Base-by-base conservation (phyloP, 2,888 invertebrate genomes). In the Dugesia japonica region DNA sequence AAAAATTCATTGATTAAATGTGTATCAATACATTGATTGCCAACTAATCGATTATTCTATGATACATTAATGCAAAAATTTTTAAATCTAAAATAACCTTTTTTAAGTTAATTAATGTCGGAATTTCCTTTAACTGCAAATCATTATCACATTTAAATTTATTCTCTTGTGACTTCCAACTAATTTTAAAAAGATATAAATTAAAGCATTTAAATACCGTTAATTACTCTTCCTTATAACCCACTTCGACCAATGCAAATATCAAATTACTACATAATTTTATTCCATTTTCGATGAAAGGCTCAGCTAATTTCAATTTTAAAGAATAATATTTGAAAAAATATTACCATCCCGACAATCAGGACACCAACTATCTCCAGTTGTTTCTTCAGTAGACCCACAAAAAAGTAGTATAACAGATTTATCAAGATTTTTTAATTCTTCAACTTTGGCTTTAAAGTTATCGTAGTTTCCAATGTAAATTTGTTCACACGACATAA, bases 311-410 rank as follows among this genome's bases (percentile, higher is more conserved):
- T 13, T n/a, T n/a, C n/a, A n/a, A n/a, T n/a, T n/a, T n/a, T n/a
- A n/a, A n/a, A n/a, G n/a, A n/a, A n/a, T n/a, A n/a, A n/a, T n/a
- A n/a, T n/a, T n/a, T n/a, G n/a, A n/a, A n/a, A n/a, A n/a, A n/a
- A n/a, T n/a, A n/a, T 9, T 71, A 71, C 71, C 71, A 23, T 20
- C 71, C n/a, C 71, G 20, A 26, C 71, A 71, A 71, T 71, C 71
- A 13, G 71, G 71, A 26, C 71, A 71, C 71, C 71, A 71, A 26
- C 23, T 23, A 13, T 71, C 26, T 15, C 71, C 71, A 9, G 71
- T 71, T 71, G 71, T 13, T 71, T 71, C 71, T 71, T 71, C 71
- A n/a, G 20, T 20, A 15, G 71, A 23, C n/a, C 71, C 71, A 20
- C 26, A 71, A n/a, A 71, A 71, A 71, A 71, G 26, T 9, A 71